Percentiles rank a stretch among this genome's conserved stretches.
Conservation (phyloP, 2,888 invertebrate species). For the Pocota personata region DNA sequence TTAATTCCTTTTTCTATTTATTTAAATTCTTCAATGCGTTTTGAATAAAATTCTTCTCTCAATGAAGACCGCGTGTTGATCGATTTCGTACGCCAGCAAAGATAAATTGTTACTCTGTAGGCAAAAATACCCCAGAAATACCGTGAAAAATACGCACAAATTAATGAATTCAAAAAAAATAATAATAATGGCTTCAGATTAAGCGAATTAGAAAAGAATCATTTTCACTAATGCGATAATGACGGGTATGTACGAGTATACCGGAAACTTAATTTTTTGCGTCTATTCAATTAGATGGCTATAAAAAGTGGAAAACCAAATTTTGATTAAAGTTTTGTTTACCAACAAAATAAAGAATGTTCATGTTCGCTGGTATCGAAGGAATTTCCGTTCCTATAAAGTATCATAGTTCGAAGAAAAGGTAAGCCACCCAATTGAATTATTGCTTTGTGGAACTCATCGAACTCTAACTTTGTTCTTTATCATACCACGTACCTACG, state of each 20-base stretch:
- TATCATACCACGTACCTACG: too few species aligned
- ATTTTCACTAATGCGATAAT: neutral
- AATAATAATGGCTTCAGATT: neutral
- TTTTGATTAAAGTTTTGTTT: neutral
- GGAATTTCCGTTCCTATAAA: neutral
- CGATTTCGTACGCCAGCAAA: slow-evolving; percentile 2
- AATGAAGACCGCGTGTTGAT: slow-evolving; percentile 13
- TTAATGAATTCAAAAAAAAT: neutral
- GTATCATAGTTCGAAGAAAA: neutral
- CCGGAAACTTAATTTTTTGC: neutral
- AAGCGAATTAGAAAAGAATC: neutral
- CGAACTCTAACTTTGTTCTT: too few species aligned
- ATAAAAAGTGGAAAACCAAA: neutral
- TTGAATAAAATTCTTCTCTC: neutral
- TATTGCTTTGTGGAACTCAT: too few species aligned
- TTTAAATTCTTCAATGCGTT: neutral
- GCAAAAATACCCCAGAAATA: neutral
- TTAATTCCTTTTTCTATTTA: neutral
- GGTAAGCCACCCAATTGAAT: neutral
- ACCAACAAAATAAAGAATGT: neutral
- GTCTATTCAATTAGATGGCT: neutral
- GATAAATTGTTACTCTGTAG: neutral
- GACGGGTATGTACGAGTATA: neutral
- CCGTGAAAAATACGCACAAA: neutral
- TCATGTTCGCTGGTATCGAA: neutral